Conservation (phyloP, 2,113 vertebrate species). For the Orycteropus afer region DNA sequence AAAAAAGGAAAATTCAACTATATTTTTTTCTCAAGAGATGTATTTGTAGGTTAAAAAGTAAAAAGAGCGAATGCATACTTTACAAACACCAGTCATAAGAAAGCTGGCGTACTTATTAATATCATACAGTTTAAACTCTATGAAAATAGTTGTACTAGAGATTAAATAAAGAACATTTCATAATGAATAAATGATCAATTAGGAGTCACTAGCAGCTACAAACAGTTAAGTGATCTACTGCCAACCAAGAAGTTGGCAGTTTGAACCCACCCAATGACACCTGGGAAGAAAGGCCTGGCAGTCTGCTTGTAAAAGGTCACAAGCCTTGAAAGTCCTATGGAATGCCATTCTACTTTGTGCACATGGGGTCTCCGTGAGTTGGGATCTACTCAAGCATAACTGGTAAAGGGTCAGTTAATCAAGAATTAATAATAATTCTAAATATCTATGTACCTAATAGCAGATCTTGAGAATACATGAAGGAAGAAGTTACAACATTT, state of each 20-base stretch:
- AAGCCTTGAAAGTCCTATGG: too few species aligned
- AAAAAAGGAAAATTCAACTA: background rate
- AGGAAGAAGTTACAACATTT: background rate
- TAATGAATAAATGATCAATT: background rate
- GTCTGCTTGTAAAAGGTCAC: too few species aligned
- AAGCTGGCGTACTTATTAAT: background rate
- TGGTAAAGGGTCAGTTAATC: background rate
- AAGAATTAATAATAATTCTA: background rate
- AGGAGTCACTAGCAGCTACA: too few species aligned
- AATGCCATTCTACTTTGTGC: too few species aligned
- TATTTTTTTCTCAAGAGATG: background rate
- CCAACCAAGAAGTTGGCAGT: too few species aligned
- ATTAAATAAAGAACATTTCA: background rate
- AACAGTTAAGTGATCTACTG: too few species aligned
- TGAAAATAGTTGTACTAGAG: background rate
- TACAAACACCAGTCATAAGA: background rate
- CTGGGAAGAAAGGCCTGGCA: too few species aligned
- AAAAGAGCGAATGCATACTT: background rate
- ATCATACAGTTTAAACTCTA: background rate
- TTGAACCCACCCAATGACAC: too few species aligned
- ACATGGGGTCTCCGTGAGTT: too few species aligned
- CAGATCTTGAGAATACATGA: too few species aligned
- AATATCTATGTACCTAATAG: background rate
- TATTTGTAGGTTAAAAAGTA: background rate
- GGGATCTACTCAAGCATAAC: too few species aligned